Evolutionary conservation across 2,888 invertebrate species (phyloP).

Genomic region (Timema cristinae): DNA sequence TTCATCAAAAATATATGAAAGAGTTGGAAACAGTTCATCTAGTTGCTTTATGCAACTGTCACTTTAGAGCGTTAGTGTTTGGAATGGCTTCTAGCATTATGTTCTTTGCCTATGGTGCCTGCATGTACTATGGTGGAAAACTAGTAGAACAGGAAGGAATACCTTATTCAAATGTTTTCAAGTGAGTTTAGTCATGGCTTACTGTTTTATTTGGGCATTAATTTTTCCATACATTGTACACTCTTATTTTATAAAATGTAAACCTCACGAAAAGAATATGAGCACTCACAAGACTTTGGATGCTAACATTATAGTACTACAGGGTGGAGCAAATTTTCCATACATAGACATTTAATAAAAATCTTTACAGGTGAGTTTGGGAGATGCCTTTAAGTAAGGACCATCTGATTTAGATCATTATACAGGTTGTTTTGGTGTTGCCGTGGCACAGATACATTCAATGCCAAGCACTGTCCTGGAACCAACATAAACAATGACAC

Average conservation of each 20-base stretch:
- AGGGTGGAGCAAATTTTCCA: not conserved
- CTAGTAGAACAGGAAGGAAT: slow-evolving; percentile 58
- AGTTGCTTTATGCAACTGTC: slow-evolving; percentile 56
- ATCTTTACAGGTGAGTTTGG: too few species aligned
- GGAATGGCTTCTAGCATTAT: slow-evolving; percentile 68
- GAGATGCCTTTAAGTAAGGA: too few species aligned
- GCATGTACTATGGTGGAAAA: slow-evolving; percentile 68
- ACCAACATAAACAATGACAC: too few species aligned
- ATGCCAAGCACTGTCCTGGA: too few species aligned
- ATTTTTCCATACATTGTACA: not conserved
- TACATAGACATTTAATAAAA: too few species aligned
- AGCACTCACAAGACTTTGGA: not conserved
- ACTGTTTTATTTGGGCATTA: too few species aligned
- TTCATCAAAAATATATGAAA: slow-evolving; percentile 58
- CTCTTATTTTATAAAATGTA: not conserved
- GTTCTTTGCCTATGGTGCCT: slow-evolving; percentile 67
- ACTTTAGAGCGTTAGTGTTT: slow-evolving; percentile 64
- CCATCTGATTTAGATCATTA: too few species aligned
- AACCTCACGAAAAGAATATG: not conserved
- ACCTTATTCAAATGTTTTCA: slow-evolving; percentile 59
- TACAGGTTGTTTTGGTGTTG: too few species aligned
- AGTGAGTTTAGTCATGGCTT: slow-evolving; percentile 50
- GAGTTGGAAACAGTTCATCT: slow-evolving; percentile 58
- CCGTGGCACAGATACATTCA: too few species aligned
- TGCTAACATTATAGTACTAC: not conserved